A percentile compares a stretch with the other conserved stretches of the same genome.
Conservation (phyloP, 1,140 invertebrate species). For the Agrypnia vestita region DNA sequence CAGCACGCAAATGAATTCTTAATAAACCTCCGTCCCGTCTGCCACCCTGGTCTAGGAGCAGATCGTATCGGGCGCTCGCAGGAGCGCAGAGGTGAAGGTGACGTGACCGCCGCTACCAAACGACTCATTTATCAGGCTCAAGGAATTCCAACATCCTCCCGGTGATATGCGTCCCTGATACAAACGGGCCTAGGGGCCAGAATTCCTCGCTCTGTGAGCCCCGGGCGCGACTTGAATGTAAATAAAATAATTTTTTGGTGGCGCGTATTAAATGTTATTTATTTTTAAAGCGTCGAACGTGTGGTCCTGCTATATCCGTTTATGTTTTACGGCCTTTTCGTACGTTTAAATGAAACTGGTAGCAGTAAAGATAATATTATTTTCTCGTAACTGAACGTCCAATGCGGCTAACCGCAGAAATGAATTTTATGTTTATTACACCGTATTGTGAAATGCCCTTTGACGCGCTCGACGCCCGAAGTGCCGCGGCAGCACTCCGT, state of each 20-base stretch:
- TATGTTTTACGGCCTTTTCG: conserved; percentile 12
- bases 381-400: conserved; percentile 21
- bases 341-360: conserved; percentile 27
- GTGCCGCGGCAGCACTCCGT: too few species aligned
- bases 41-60: conserved; percentile 11
- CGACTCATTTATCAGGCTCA: conserved; percentile 38
- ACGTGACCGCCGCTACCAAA: conserved; percentile 25
- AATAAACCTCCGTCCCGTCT: conserved; percentile 18
- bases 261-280: conserved; percentile 2
- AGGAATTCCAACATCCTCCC: conserved; percentile 8
- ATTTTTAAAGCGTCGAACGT: not conserved
- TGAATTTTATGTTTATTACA: conserved; percentile 34
- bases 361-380: conserved; percentile 27
- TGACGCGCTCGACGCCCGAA: conserved; percentile 8
- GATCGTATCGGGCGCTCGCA: conserved; percentile 23
- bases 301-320: conserved; percentile 8
- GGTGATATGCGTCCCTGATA: conserved; percentile 12
- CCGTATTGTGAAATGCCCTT: conserved; percentile 16
- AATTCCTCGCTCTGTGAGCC: not conserved
- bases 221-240: conserved; percentile 22
- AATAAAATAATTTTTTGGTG: conserved; percentile 14
- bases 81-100: conserved; percentile 5
- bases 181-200: not conserved
- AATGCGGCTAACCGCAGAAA: conserved; percentile 18
- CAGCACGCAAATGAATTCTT: conserved; percentile 34